phyloP scores from a whole-genome alignment of 2,797 vertebrate genomes.

The Poecilia picta region DNA sequence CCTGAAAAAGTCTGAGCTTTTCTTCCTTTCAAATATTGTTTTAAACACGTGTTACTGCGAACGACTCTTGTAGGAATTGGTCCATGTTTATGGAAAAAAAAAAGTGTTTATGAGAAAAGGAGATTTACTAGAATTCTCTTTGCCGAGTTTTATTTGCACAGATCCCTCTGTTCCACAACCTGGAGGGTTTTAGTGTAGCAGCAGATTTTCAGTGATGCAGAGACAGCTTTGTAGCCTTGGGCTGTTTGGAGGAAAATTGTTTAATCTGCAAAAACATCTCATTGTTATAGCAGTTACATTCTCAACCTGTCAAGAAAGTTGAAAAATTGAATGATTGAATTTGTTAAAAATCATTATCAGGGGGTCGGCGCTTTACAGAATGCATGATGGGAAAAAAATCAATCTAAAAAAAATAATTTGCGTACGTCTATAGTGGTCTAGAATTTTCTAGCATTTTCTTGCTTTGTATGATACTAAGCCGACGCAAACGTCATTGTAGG shows the following conservation, averaged over 20 bases:
- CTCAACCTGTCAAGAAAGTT: background rate
- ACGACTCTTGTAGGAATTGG: background rate
- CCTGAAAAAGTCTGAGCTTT: background rate
- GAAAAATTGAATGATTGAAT: background rate
- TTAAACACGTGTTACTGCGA: background rate
- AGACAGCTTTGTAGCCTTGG: constrained; percentile 1
- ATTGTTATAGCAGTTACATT: background rate
- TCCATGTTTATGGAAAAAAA: background rate
- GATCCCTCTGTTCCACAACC: background rate
- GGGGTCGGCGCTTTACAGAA: background rate
- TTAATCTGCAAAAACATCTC: background rate
- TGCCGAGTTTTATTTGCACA: background rate
- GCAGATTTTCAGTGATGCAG: background rate
- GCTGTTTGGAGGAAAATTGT: background rate
- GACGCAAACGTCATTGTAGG: background rate
- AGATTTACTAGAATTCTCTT: background rate
- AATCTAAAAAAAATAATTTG: too few relatives aligned
- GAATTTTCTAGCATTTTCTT: background rate
- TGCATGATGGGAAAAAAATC: background rate
- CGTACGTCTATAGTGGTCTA: background rate
- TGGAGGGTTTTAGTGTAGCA: background rate
- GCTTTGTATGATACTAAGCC: background rate
- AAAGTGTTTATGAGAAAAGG: background rate
- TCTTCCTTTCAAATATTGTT: background rate
- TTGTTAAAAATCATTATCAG: background rate